Conservation (phyloP, 2,113 vertebrate species). For the Rhinopithecus roxellana region DNA sequence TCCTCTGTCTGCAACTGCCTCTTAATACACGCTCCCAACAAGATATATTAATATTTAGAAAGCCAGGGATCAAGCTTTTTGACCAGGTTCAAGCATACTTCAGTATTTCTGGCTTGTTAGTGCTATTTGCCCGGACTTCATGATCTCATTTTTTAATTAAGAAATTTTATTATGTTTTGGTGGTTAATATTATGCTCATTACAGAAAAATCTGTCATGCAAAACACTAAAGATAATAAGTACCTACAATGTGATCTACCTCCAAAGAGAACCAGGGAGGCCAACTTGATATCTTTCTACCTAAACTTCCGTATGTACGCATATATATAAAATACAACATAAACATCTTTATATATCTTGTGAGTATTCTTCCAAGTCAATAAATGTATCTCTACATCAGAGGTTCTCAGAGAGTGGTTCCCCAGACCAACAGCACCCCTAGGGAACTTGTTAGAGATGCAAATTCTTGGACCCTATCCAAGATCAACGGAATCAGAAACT, state of each 20-base stretch:
- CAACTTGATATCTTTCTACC: background rate
- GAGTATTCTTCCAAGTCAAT: background rate
- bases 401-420: background rate
- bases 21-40: background rate
- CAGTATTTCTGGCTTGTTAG: background rate
- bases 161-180: background rate
- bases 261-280: background rate
- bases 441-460: slow-evolving; percentile 1
- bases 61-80: background rate
- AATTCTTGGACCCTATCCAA: background rate
- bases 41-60: background rate
- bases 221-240: background rate
- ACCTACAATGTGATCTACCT: background rate
- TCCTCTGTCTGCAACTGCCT: background rate
- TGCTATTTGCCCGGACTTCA: background rate
- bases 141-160: slow-evolving; percentile 1
- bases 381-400: background rate
- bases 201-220: slow-evolving; percentile 24
- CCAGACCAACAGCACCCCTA: background rate
- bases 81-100: background rate
- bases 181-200: background rate
- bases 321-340: background rate
- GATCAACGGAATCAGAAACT: background rate
- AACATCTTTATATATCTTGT: background rate
- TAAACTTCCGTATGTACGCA: background rate